Percentiles rank a stretch among this genome's conserved stretches.
phyloP scores from a whole-genome alignment of 2,113 vertebrate species.

The Azemiops feae region DNA sequence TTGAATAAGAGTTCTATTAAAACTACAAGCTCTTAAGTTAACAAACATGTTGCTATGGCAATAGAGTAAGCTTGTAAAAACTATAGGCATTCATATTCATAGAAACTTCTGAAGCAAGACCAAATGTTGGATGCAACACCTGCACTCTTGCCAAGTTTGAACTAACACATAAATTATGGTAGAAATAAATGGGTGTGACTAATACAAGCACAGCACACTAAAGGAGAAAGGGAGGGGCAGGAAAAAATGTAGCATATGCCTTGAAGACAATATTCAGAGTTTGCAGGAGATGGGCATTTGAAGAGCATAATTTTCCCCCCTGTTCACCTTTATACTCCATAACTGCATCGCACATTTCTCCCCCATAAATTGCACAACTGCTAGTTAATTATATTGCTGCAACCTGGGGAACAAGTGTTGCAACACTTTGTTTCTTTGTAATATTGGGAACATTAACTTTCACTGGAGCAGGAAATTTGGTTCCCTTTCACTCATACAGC shows the following conservation, averaged over 20 bases:
- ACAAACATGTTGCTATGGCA: conserved; percentile 73
- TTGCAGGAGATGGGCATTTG: conserved; percentile 62
- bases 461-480: conserved; percentile 54
- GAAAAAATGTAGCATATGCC: conserved; percentile 53
- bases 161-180: conserved; percentile 73
- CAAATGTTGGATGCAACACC: conserved; percentile 73
- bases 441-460: conserved; percentile 59
- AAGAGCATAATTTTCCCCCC: conserved; percentile 49
- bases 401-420: conserved; percentile 64
- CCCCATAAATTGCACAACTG: conserved; percentile 66
- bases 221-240: conserved; percentile 25
- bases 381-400: conserved; percentile 66
- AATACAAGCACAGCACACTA: conserved; percentile 71
- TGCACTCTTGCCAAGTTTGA: conserved; percentile 74
- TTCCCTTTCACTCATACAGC: conserved; percentile 64
- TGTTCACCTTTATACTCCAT: conserved; percentile 66
- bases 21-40: conserved; percentile 66
- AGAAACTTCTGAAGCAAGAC: conserved; percentile 78
- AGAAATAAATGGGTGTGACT: conserved; percentile 80
- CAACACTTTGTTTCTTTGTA: conserved; percentile 68
- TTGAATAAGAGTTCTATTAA: conserved; percentile 64
- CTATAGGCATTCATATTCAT: conserved; percentile 76
- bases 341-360: conserved; percentile 64
- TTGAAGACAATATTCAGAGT: conserved; percentile 69
- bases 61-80: conserved; percentile 74